Percentiles rank a stretch among this genome's conserved stretches.
Conservation (phyloP, 2,888 invertebrate species). For the Amphipoea oculea region DNA sequence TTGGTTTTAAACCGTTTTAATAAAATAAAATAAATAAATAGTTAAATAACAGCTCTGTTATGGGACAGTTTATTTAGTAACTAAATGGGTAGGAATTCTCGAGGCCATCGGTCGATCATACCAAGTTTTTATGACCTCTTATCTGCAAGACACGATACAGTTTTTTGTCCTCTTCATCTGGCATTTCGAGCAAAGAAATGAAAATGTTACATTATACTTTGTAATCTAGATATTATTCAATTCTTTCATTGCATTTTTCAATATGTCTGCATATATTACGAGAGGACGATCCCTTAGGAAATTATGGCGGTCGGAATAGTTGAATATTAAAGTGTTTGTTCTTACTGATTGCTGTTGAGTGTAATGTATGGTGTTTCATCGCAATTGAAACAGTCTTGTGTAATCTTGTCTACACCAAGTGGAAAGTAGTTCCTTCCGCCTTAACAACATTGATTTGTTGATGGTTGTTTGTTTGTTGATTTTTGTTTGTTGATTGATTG, state of each 20-base stretch:
- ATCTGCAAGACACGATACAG: neutral
- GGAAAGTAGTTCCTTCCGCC: too few relatives aligned
- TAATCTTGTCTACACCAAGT: too few relatives aligned
- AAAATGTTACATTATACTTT: conserved; percentile 46
- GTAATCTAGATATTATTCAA: conserved; percentile 41
- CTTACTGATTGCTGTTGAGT: neutral
- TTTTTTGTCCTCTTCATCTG: neutral
- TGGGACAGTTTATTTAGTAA: neutral
- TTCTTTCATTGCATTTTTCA: conserved; percentile 45
- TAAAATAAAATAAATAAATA: too few relatives aligned
- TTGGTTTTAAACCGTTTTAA: too few relatives aligned
- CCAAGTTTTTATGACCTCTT: neutral
- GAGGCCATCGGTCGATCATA: neutral
- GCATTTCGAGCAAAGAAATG: neutral
- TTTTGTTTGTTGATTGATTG: too few relatives aligned
- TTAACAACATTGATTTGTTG: too few relatives aligned
- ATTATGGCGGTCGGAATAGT: conserved; percentile 25
- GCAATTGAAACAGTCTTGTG: too few relatives aligned
- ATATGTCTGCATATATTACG: conserved; percentile 38
- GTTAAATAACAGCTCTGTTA: too few relatives aligned
- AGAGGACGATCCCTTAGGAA: conserved; percentile 40
- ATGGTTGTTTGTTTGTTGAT: too few relatives aligned
- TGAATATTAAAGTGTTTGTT: conserved; percentile 29
- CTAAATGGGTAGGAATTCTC: neutral
- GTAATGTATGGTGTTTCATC: too few relatives aligned